Evolutionary conservation across 2,113 vertebrate species (phyloP).

Genomic region (Zootoca vivipara): DNA sequence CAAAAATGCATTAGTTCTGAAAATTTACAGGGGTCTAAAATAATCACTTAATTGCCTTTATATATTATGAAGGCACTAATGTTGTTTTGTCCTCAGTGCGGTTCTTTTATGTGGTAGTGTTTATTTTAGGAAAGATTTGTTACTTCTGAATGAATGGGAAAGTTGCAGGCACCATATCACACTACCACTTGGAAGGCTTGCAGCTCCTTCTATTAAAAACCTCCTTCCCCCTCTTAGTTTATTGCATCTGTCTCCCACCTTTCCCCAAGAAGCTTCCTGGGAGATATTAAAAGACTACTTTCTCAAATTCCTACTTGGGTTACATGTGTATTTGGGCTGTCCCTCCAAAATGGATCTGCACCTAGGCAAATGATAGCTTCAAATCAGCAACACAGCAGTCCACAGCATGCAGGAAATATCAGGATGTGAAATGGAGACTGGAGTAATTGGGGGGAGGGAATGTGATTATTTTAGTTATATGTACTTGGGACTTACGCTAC

Average conservation of each 20-base stretch:
- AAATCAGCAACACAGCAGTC: neutral
- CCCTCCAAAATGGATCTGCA: neutral
- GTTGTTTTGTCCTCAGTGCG: constrained; percentile 52
- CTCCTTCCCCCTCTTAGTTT: neutral
- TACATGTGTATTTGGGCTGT: neutral
- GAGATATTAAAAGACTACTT: neutral
- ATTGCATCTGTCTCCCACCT: neutral
- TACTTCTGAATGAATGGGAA: constrained; percentile 19
- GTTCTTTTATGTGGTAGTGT: constrained; percentile 34
- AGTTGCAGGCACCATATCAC: constrained; percentile 34
- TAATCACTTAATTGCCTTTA: constrained; percentile 81
- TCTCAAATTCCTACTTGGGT: too few relatives aligned
- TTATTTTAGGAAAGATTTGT: constrained; percentile 56
- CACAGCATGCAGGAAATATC: neutral
- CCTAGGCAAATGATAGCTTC: neutral
- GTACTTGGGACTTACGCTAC: too few relatives aligned
- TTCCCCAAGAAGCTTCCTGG: neutral
- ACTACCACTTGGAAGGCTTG: neutral
- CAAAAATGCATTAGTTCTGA: constrained; percentile 70
- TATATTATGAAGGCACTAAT: constrained; percentile 74
- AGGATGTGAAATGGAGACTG: too few relatives aligned
- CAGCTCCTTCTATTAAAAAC: neutral
- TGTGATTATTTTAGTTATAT: too few relatives aligned
- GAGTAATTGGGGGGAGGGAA: too few relatives aligned
- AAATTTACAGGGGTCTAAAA: constrained; percentile 80